phyloP scores from a whole-genome alignment of 2,888 invertebrate genomes.

The Drosophila mettleri region DNA sequence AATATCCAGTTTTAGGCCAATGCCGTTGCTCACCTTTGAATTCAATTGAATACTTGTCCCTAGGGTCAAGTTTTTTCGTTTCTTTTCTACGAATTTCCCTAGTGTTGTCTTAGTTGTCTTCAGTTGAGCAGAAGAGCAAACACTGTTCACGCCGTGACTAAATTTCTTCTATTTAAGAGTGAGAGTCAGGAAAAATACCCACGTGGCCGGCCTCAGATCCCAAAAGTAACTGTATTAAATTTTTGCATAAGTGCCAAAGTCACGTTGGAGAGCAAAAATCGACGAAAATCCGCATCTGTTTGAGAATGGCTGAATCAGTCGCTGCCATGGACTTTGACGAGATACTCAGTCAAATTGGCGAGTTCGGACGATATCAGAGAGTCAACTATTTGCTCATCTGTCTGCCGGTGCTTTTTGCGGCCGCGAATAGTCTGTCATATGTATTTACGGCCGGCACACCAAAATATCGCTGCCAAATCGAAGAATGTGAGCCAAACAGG shows the following conservation, averaged over 20 bases:
- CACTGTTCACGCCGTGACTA: neutral
- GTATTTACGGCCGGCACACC: conserved; percentile 88
- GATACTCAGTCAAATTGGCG: conserved; percentile 87
- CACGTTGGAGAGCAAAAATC: neutral
- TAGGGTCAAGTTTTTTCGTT: neutral
- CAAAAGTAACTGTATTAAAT: neutral
- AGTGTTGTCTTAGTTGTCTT: neutral
- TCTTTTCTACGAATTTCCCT: neutral
- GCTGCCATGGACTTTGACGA: conserved; percentile 87
- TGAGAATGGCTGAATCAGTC: conserved; percentile 29
- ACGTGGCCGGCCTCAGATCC: neutral
- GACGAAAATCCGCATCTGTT: neutral
- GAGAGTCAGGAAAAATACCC: neutral
- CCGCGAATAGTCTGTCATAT: conserved; percentile 87
- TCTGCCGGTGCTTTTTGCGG: conserved; percentile 87
- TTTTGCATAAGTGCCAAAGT: conserved; percentile 24
- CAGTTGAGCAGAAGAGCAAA: neutral
- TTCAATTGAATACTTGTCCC: neutral
- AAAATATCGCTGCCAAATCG: conserved; percentile 87
- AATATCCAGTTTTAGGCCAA: neutral
- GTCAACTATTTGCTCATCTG: conserved; percentile 87
- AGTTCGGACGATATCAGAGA: conserved; percentile 87
- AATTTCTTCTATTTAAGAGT: neutral
- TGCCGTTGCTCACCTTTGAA: neutral
- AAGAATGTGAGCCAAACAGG: conserved; percentile 86